These are phyloP conservation scores for Pangasius krempfi DNA, from an alignment of 2,797 vertebrate genomes.

Conservation along the genomic window DNA sequence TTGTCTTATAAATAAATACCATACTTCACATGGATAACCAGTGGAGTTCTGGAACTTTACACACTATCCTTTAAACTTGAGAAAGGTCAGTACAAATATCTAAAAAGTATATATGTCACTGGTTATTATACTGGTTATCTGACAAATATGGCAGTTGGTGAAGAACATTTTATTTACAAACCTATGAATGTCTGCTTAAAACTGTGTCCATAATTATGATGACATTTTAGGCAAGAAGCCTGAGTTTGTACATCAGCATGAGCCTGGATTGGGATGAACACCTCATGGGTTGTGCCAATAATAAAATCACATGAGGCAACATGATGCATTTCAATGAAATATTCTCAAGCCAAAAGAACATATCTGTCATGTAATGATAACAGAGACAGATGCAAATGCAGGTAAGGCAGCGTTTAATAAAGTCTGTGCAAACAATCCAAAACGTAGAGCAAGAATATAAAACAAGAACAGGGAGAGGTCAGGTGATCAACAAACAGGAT, in stretches of 20 bases:
- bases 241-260: conserved; percentile 16
- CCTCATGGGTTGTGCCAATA: conserved; percentile 23
- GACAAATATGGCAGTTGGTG: neutral
- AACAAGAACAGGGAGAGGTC: no score
- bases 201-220: conserved; percentile 9
- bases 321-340: conserved; percentile 45
- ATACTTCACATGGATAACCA: neutral
- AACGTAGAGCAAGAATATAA: no score
- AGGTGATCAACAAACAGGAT: no score
- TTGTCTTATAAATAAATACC: neutral
- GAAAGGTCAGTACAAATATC: neutral
- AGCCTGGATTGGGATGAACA: conserved; percentile 7
- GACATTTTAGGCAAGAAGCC: conserved; percentile 24
- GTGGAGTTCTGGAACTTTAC: neutral
- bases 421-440: no score
- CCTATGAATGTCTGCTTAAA: neutral
- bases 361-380: no score
- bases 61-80: neutral
- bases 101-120: neutral
- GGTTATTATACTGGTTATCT: conserved; percentile 21
- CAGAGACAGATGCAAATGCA: no score
- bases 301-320: conserved; percentile 40
- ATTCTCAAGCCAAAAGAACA: conserved; percentile 9
- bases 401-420: no score
- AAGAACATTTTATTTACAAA: neutral